phyloP scores from a whole-genome alignment of 2,888 invertebrate genomes.

The Drosophila testacea region DNA sequence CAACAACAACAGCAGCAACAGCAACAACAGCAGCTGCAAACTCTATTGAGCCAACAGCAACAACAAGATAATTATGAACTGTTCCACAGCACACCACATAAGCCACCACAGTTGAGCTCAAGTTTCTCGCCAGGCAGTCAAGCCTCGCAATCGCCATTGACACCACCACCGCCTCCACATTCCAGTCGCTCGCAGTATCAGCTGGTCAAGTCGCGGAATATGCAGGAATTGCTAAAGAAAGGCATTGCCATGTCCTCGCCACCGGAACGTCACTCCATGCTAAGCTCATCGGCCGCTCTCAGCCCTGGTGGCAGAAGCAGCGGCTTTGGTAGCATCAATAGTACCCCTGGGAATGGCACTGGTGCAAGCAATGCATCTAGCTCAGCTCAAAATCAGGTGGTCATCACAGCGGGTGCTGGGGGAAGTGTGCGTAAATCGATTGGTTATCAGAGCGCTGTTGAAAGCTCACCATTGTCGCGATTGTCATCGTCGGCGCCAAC shows the following conservation, averaged over 20 bases:
- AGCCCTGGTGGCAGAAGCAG: slow-evolving; percentile 84
- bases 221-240: slow-evolving; percentile 87
- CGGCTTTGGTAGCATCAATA: slow-evolving; percentile 82
- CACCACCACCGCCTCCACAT: slow-evolving; percentile 85
- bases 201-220: slow-evolving; percentile 82
- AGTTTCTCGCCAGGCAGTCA: slow-evolving; percentile 75
- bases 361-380: slow-evolving; percentile 35
- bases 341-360: slow-evolving; percentile 30
- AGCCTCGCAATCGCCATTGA: slow-evolving; percentile 87
- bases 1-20: slow-evolving; percentile 69
- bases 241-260: slow-evolving; percentile 87
- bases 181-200: slow-evolving; percentile 83
- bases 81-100: slow-evolving; percentile 85
- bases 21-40: slow-evolving; percentile 58
- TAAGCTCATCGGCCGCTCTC: slow-evolving; percentile 88
- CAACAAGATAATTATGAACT: slow-evolving; percentile 82
- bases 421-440: slow-evolving; percentile 78
- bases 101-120: slow-evolving; percentile 70
- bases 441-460: slow-evolving; percentile 73
- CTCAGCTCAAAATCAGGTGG: slow-evolving; percentile 45
- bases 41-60: slow-evolving; percentile 62
- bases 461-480: slow-evolving; percentile 86
- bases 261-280: slow-evolving; percentile 86
- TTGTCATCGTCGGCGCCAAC: slow-evolving; percentile 95
- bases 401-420: slow-evolving; percentile 44